These are phyloP conservation scores for Coremacera marginata DNA, from an alignment of 2,888 invertebrate species.

Conservation along the genomic window DNA sequence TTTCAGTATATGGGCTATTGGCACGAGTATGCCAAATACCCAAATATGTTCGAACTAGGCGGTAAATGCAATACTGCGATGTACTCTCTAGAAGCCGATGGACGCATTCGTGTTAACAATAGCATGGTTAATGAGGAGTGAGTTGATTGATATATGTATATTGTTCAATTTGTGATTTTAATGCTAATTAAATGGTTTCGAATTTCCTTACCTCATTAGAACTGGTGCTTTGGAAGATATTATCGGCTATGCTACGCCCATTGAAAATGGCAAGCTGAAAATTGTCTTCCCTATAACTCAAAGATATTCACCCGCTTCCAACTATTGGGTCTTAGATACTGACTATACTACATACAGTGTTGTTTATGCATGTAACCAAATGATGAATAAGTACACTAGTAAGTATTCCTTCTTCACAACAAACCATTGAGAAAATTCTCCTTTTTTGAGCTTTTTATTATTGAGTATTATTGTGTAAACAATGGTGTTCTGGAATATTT, in stretches of 20 bases:
- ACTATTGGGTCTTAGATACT: constrained; percentile 74
- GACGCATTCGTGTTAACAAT: constrained; percentile 69
- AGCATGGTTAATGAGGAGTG: constrained; percentile 49
- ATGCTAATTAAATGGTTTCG: too few relatives aligned
- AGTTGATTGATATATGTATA: constrained; percentile 3
- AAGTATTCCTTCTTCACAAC: constrained; percentile 17
- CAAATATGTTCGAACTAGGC: constrained; percentile 77
- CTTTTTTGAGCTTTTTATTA: too few relatives aligned
- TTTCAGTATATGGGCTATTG: constrained; percentile 77
- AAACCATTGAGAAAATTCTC: too few relatives aligned
- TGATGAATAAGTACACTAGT: constrained; percentile 40
- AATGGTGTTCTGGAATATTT: too few relatives aligned
- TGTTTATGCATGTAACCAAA: constrained; percentile 71
- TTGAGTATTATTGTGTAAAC: too few relatives aligned
- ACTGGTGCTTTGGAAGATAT: constrained; percentile 32
- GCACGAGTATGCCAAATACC: constrained; percentile 81
- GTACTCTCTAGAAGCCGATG: constrained; percentile 70
- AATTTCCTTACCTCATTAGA: constrained; percentile 33
- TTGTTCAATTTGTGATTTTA: background rate
- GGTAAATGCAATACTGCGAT: constrained; percentile 79
- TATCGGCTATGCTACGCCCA: constrained; percentile 43
- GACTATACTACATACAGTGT: constrained; percentile 73
- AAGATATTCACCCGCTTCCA: constrained; percentile 28
- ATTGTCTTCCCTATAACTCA: constrained; percentile 45
- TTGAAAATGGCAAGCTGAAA: constrained; percentile 44